Evolutionary conservation across 2,888 invertebrate species (phyloP).

Genomic region (Dendrolimus houi): DNA sequence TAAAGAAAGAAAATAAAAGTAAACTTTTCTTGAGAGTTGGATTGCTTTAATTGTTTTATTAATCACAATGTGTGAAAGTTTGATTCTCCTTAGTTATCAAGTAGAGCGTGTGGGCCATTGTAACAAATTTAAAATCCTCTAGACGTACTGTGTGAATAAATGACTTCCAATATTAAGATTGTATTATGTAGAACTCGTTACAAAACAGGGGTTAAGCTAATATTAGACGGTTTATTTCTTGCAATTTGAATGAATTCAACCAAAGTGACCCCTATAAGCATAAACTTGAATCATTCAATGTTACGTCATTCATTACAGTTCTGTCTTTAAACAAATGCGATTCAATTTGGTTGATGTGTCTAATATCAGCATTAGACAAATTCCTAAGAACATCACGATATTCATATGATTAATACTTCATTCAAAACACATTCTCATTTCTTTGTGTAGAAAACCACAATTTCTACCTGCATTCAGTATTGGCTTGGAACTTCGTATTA

Average conservation of each 20-base stretch:
- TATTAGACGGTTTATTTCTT: not conserved
- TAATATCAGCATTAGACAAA: too few relatives aligned
- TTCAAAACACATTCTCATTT: too few relatives aligned
- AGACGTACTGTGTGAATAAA: not conserved
- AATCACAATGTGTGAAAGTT: constrained; percentile 44
- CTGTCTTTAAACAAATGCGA: too few relatives aligned
- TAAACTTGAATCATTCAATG: too few relatives aligned
- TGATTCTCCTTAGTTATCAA: constrained; percentile 35
- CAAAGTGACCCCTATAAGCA: too few relatives aligned
- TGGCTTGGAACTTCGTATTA: not conserved
- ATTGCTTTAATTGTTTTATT: not conserved
- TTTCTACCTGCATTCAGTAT: not conserved
- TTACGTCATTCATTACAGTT: too few relatives aligned
- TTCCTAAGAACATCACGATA: too few relatives aligned
- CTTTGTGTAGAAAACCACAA: not conserved
- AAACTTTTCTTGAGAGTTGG: not conserved
- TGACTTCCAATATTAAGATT: not conserved
- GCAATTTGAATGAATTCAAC: too few relatives aligned
- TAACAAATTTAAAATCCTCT: constrained; percentile 22
- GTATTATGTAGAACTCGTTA: not conserved
- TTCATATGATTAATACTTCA: too few relatives aligned
- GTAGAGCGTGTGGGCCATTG: constrained; percentile 41
- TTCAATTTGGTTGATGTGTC: too few relatives aligned
- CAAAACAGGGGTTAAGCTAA: not conserved
- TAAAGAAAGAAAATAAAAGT: not conserved